Conservation (phyloP, 1,140 invertebrate species). For the Anastatus disparis region DNA sequence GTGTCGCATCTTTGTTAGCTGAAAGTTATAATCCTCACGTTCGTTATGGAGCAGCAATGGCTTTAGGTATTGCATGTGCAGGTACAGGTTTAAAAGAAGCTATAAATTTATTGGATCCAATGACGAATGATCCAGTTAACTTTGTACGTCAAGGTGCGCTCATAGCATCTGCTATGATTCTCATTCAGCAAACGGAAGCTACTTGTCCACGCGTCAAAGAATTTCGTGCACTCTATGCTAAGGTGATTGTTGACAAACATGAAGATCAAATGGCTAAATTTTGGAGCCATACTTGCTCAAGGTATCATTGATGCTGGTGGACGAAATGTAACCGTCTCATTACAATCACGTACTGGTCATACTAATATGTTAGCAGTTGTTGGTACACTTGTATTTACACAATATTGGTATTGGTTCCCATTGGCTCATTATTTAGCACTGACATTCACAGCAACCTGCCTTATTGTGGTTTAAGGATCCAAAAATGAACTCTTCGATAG, state of each 20-base stretch:
- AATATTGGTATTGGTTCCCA: constrained; percentile 99
- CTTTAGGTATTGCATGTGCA: constrained; percentile 97
- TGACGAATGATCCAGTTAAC: constrained; percentile 99
- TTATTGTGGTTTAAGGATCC: constrained; percentile 94
- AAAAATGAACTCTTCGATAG: too few species aligned
- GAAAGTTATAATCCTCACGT: constrained; percentile 99
- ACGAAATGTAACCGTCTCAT: constrained; percentile 93
- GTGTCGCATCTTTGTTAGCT: constrained; percentile 93
- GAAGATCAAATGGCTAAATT: constrained; percentile 99
- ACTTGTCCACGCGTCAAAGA: constrained; percentile 95
- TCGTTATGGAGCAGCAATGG: constrained; percentile 98
- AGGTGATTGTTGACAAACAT: constrained; percentile 98
- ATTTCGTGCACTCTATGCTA: constrained; percentile 92
- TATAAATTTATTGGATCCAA: constrained; percentile 94
- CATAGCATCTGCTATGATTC: constrained; percentile 96
- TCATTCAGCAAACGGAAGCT: constrained; percentile 97
- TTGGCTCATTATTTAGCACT: constrained; percentile 94
- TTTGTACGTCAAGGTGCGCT: constrained; percentile 98
- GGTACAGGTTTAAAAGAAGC: constrained; percentile 96
- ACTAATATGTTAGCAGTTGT: constrained; percentile 97
- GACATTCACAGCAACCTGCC: constrained; percentile 94
- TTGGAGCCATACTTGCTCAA: constrained; percentile 97
- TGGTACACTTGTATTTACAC: constrained; percentile 97
- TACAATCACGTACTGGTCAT: constrained; percentile 97
- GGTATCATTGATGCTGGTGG: constrained; percentile 92